These are phyloP conservation scores for Echiichthys vipera DNA, from an alignment of 2,797 vertebrate genomes.

Conservation along the genomic window DNA sequence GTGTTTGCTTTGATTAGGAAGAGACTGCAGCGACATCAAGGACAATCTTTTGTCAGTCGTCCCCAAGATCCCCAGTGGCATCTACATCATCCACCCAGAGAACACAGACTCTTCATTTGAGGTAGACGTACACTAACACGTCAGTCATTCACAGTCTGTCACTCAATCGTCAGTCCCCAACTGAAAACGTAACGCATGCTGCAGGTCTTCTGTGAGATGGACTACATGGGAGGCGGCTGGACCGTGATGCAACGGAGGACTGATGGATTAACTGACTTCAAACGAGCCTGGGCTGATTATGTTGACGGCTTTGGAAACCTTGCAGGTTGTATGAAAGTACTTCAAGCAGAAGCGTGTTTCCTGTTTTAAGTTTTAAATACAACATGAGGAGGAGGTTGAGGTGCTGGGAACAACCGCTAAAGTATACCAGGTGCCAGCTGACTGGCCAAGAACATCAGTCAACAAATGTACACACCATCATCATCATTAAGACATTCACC, in stretches of 20 bases:
- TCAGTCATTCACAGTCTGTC: not conserved
- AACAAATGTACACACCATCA: not conserved
- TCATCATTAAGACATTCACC: not conserved
- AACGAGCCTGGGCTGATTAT: conserved; percentile 90
- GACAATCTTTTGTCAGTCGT: conserved; percentile 87
- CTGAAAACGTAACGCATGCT: conserved; percentile 26
- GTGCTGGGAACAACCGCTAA: not conserved
- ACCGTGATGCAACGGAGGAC: conserved; percentile 92
- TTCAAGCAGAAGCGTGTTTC: not conserved
- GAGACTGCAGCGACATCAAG: conserved; percentile 93
- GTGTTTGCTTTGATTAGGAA: conserved; percentile 77
- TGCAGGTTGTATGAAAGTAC: conserved; percentile 81
- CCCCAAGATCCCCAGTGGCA: conserved; percentile 93
- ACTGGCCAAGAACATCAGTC: not conserved
- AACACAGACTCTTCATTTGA: conserved; percentile 91
- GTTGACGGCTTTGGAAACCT: conserved; percentile 92
- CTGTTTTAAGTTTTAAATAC: not conserved
- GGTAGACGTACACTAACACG: conserved; percentile 76
- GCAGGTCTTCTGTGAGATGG: conserved; percentile 96
- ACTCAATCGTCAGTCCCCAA: not conserved
- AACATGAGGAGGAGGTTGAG: not conserved
- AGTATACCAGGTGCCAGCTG: not conserved
- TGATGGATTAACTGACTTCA: conserved; percentile 89
- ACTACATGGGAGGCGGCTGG: conserved; percentile 95
- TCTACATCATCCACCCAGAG: conserved; percentile 93